Conservation (phyloP, 92 coral and sea anemone genomes). For the Epizoanthus scotinus region DNA sequence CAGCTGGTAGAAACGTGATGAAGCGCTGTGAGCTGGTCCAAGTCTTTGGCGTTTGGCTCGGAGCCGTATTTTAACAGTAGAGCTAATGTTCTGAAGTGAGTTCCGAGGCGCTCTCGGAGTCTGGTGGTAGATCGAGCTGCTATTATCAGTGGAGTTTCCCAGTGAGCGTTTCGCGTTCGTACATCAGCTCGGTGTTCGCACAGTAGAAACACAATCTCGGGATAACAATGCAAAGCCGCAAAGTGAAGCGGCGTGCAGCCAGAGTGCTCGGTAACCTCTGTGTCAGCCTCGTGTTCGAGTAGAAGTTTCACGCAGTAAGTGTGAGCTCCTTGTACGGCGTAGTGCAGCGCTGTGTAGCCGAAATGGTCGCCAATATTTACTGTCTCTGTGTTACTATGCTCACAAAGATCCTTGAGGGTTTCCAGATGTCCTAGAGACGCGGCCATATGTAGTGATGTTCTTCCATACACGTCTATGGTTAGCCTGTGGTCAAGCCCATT, state of each 20-base stretch:
- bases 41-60: constrained; percentile 46
- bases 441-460: constrained; percentile 50
- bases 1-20: constrained; percentile 43
- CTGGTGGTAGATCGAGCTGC: constrained; percentile 62
- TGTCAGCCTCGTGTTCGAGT: constrained; percentile 42
- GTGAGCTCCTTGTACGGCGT: constrained; percentile 59
- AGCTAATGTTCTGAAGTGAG: constrained; percentile 58
- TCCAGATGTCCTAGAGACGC: constrained; percentile 43
- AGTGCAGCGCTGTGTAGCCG: constrained; percentile 64
- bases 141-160: constrained; percentile 61
- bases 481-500: not conserved
- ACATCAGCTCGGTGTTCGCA: constrained; percentile 73
- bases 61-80: constrained; percentile 71
- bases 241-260: constrained; percentile 61
- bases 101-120: constrained; percentile 51
- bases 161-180: constrained; percentile 38
- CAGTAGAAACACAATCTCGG: constrained; percentile 58
- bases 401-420: constrained; percentile 45
- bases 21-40: constrained; percentile 57
- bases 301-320: constrained; percentile 53
- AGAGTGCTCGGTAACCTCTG: constrained; percentile 35
- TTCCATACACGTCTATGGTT: constrained; percentile 39
- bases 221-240: constrained; percentile 57
- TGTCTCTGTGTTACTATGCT: constrained; percentile 16
- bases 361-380: constrained; percentile 53